Conservation (phyloP, 2,113 vertebrate genomes). For the Sinosuthora webbiana region DNA sequence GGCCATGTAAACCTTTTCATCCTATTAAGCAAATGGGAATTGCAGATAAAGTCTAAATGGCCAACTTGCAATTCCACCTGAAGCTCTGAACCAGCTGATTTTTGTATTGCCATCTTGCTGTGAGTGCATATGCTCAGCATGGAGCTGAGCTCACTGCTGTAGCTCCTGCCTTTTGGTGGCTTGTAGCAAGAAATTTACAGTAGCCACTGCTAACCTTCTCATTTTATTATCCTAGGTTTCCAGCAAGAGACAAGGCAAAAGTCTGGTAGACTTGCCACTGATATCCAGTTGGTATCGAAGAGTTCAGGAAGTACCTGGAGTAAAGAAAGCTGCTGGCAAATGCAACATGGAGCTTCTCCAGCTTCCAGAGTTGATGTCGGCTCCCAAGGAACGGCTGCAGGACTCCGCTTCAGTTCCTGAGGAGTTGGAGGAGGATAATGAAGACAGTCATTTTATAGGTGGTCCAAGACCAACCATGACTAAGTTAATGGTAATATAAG, state of each 20-base stretch:
- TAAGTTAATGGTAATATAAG: constrained; percentile 87
- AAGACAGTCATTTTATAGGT: constrained; percentile 82
- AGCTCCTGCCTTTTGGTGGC: neutral
- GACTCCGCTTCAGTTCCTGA: neutral
- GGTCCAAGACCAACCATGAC: constrained; percentile 94
- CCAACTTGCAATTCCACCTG: neutral
- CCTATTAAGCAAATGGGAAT: neutral
- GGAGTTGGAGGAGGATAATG: constrained; percentile 56
- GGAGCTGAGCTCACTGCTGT: neutral
- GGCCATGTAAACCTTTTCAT: neutral
- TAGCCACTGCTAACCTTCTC: neutral
- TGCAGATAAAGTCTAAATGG: neutral
- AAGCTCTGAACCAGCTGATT: neutral
- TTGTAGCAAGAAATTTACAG: neutral
- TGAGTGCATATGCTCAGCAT: neutral
- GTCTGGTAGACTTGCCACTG: constrained; percentile 77
- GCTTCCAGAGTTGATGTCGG: constrained; percentile 32
- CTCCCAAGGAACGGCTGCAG: neutral
- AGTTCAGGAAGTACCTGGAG: constrained; percentile 86
- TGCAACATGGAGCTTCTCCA: constrained; percentile 81
- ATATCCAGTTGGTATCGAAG: constrained; percentile 86
- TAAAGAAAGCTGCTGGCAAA: constrained; percentile 77
- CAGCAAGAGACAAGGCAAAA: constrained; percentile 59
- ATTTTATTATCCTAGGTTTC: constrained; percentile 70
- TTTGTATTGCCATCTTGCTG: neutral